A percentile compares a stretch with the other conserved stretches of the same genome.
phyloP scores from a whole-genome alignment of 2,113 vertebrate genomes.

The Syngnathoides biaculeatus region DNA sequence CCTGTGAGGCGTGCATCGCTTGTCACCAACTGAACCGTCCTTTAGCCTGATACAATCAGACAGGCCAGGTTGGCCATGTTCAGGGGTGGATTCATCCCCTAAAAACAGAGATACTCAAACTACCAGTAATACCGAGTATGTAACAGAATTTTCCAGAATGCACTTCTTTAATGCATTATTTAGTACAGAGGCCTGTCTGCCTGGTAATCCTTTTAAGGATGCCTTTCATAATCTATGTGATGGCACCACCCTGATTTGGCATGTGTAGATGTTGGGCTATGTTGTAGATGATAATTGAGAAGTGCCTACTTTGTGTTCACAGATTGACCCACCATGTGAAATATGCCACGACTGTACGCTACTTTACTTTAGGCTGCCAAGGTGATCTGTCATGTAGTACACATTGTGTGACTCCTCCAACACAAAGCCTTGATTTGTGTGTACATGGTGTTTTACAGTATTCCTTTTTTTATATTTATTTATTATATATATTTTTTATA shows the following conservation, averaged over 20 bases:
- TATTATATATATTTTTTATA: too few species aligned
- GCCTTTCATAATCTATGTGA: not conserved
- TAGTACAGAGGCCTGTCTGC: not conserved
- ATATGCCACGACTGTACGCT: too few species aligned
- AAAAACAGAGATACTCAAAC: not conserved
- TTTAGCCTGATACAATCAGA: constrained; percentile 8
- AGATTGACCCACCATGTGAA: too few species aligned
- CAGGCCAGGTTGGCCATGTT: constrained; percentile 3
- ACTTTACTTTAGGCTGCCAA: too few species aligned
- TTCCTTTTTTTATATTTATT: too few species aligned
- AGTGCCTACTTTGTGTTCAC: too few species aligned
- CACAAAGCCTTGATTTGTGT: too few species aligned
- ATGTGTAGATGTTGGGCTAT: not conserved
- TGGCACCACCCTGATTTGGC: not conserved
- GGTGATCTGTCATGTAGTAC: too few species aligned
- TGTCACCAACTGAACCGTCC: constrained; percentile 12
- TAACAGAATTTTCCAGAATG: not conserved
- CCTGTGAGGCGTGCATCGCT: constrained; percentile 12
- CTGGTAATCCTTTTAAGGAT: not conserved
- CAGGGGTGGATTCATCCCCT: not conserved
- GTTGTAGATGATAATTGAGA: not conserved
- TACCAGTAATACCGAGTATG: not conserved
- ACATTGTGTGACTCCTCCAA: too few species aligned
- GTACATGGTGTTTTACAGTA: too few species aligned
- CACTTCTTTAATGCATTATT: not conserved